Evolutionary conservation across 2,113 vertebrate species (phyloP).

Genomic region (Chauna torquata): DNA sequence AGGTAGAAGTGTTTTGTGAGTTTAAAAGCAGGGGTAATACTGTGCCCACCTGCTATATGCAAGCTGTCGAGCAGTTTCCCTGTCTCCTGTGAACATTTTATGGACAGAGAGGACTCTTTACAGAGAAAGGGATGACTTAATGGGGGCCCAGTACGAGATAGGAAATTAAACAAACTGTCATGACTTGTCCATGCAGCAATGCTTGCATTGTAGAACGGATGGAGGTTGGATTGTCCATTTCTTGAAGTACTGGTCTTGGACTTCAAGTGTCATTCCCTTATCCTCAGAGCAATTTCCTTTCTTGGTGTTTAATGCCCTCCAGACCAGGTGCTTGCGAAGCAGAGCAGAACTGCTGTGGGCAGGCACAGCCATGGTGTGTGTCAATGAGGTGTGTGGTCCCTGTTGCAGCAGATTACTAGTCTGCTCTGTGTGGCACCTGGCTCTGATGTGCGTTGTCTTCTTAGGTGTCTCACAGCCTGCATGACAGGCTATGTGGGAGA

Average conservation of each 20-base stretch:
- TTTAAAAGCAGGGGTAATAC: background rate
- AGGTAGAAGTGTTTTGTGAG: background rate
- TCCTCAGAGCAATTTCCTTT: background rate
- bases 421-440: fast-evolving
- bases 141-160: background rate
- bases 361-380: background rate
- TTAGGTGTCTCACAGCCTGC: background rate
- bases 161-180: background rate
- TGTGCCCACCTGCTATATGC: background rate
- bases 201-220: background rate
- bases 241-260: background rate
- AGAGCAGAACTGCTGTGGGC: background rate
- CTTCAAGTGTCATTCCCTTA: background rate
- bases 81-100: background rate
- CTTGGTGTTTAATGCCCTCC: background rate
- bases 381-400: background rate
- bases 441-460: background rate
- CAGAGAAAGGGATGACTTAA: background rate
- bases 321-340: background rate
- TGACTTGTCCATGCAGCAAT: background rate
- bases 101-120: background rate
- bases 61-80: background rate
- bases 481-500: background rate
- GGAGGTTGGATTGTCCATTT: background rate
- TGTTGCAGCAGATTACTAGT: fast-evolving